Evolutionary conservation across 1,140 invertebrate genomes (phyloP).

Genomic region (Magallana gigas): DNA sequence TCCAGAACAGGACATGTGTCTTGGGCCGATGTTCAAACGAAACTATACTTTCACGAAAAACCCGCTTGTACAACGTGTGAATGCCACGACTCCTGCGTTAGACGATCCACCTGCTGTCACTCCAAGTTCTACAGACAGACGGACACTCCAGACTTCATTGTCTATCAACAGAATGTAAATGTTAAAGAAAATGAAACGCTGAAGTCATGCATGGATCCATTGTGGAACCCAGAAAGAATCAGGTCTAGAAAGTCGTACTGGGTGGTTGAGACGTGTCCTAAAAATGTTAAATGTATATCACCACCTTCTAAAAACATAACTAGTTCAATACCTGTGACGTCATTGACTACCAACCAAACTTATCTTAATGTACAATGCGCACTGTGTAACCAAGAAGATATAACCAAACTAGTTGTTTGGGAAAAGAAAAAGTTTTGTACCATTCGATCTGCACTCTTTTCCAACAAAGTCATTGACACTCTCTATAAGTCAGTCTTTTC

Average conservation of each 20-base stretch:
- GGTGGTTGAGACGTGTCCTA: neutral
- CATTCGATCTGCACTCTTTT: neutral
- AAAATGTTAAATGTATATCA: neutral
- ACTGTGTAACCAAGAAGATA: neutral
- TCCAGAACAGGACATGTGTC: neutral
- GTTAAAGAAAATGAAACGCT: neutral
- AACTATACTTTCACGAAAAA: neutral
- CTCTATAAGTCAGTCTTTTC: neutral
- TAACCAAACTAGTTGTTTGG: neutral
- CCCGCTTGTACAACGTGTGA: neutral
- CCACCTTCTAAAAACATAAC: neutral
- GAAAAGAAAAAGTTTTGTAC: neutral
- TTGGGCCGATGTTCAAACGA: neutral
- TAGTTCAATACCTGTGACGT: neutral
- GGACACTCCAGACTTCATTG: neutral
- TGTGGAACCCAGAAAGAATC: neutral
- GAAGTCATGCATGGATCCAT: neutral
- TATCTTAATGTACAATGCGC: neutral
- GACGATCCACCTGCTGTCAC: neutral
- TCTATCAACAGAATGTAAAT: neutral
- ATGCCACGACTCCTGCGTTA: neutral
- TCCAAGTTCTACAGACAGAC: conserved; percentile 7
- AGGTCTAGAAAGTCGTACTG: neutral
- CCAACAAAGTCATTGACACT: neutral
- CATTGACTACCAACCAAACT: neutral